Percentiles rank a stretch among this genome's conserved stretches.
Conservation (phyloP, 1,140 invertebrate genomes). For the Trialeurodes vaporariorum region DNA sequence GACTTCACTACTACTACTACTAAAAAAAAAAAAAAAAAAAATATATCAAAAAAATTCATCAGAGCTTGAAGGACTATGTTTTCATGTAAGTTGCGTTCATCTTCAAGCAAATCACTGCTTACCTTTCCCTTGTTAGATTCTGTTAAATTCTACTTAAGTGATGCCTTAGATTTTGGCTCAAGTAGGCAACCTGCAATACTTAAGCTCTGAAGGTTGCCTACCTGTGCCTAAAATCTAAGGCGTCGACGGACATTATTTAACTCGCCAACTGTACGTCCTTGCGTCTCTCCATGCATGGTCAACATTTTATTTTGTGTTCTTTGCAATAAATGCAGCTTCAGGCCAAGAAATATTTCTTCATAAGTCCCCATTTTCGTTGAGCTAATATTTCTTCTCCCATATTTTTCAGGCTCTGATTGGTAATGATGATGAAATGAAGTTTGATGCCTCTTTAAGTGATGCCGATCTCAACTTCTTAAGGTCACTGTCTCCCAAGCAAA, state of each 20-base stretch:
- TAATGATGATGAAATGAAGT: neutral
- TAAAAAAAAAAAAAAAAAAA: no score
- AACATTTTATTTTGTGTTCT: neutral
- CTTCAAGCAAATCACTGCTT: no score
- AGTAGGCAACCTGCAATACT: no score
- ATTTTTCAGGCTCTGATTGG: neutral
- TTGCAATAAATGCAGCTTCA: neutral
- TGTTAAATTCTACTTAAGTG: no score
- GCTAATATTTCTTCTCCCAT: neutral
- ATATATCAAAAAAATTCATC: no score
- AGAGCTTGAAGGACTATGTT: no score
- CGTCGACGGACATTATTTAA: neutral
- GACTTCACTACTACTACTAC: no score
- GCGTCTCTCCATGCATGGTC: no score
- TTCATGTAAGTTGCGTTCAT: no score
- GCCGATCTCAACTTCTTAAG: neutral
- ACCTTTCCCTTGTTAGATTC: no score
- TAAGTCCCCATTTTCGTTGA: neutral
- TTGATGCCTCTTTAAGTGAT: neutral
- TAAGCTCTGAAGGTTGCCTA: no score
- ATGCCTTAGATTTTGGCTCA: no score
- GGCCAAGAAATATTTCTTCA: neutral
- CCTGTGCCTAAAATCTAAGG: neutral
- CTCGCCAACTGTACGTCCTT: neutral
- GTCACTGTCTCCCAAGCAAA: neutral